Base-by-base conservation (phyloP, 1,140 invertebrate species). In the Adoxophyes honmai region DNA sequence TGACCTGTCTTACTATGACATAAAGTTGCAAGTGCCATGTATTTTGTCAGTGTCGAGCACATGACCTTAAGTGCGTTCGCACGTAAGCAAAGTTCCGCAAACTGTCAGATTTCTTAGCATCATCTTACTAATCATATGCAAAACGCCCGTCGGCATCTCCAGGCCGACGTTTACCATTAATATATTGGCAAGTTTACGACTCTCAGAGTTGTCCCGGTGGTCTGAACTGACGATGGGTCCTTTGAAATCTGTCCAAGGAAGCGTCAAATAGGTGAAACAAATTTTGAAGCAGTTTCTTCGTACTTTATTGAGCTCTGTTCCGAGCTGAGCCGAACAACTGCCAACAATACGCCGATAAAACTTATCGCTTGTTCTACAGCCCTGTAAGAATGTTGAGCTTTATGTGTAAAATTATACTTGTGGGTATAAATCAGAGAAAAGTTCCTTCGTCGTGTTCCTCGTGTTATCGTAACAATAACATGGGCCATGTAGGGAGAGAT, bases 291-390 rank as follows among this genome's bases (percentile, higher is more conserved):
- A 61, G 69, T 68, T 62, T 57, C 58, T 72, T 61, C 62, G 64
- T 59, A 52, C 48, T 67, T 82, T 81, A 84, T 79, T 76, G 68
- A 34, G 64, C 53, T 73, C 78, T 83, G 80, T 86, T 86, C 72
- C 53, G 60, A 57, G 42, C 18, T n/a, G 18, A 9, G 18, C 39
- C 18, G 42, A 48, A 59, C 44, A 62, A 68, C 62, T 73, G 69
- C 63, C 62, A 81, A 86, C 82, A 86, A 86, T 86, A 78, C 68
- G 55, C 55, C 78, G 71, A 84, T 84, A 86, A 86, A 86, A 83
- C 59, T 75, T 75, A 81, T 78, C 68, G 73, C 62, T 56, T 66
- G 61, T 63, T 62, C 66, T 68, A 62, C 59, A 61, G 59, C n/a
- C 65, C 68, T 73, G 64, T 55, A 69, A 65, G 61, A 59, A 60